Conservation (phyloP, 2,113 vertebrate genomes). For the Spheniscus mendiculus region DNA sequence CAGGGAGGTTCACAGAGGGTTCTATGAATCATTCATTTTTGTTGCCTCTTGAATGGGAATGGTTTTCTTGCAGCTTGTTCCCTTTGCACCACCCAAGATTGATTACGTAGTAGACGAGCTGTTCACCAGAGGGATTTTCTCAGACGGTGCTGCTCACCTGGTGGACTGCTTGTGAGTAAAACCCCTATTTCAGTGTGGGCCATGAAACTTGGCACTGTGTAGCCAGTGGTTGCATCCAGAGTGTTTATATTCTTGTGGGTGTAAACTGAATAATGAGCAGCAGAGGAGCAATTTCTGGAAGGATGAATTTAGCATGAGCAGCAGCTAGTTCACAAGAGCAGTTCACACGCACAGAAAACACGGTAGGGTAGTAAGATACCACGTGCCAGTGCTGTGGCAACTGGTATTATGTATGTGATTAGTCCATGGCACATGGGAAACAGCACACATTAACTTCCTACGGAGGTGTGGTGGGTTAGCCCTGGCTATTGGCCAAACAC, state of each 20-base stretch:
- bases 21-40: neutral
- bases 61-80: conserved; percentile 77
- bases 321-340: neutral
- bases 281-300: neutral
- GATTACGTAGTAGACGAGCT: conserved; percentile 55
- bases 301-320: neutral
- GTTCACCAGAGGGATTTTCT: conserved; percentile 65
- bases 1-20: neutral
- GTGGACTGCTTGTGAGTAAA: conserved; percentile 82
- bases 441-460: neutral
- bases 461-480: neutral
- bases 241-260: neutral
- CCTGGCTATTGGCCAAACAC: neutral
- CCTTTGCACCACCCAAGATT: conserved; percentile 71
- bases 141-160: conserved; percentile 74
- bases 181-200: neutral
- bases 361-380: accelerated
- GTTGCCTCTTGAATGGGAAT: neutral
- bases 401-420: neutral
- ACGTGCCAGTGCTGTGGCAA: neutral
- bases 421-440: neutral
- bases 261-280: neutral
- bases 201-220: neutral
- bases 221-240: neutral
- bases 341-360: accelerated